Conservation (phyloP, 2,113 vertebrate genomes). For the Chrysochloris asiatica region DNA sequence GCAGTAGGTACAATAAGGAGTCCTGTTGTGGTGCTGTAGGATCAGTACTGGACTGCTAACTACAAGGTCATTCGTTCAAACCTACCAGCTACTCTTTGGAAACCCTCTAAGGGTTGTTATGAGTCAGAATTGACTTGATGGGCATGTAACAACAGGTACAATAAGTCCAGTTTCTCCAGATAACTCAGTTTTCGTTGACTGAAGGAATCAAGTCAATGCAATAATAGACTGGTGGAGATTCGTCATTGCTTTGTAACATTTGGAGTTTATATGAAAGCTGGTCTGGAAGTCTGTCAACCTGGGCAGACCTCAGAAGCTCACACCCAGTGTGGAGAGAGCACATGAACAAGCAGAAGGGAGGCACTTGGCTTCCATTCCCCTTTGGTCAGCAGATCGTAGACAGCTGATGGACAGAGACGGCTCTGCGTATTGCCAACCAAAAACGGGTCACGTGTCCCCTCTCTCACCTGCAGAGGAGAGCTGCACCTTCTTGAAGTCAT, state of each 20-base stretch:
- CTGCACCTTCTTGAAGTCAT: not conserved
- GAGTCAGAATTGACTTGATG: too few species aligned
- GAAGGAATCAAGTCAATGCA: not conserved
- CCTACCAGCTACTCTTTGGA: too few species aligned
- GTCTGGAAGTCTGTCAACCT: not conserved
- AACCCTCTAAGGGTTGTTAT: too few species aligned
- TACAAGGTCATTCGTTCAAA: too few species aligned
- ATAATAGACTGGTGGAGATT: not conserved
- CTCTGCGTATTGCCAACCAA: not conserved
- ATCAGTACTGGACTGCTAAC: too few species aligned
- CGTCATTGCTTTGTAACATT: not conserved
- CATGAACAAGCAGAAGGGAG: not conserved
- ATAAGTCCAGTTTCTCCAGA: not conserved
- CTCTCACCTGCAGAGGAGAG: not conserved
- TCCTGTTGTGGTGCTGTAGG: too few species aligned
- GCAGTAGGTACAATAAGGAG: not conserved
- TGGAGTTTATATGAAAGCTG: not conserved
- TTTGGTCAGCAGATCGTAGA: not conserved
- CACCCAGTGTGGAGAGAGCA: too few species aligned
- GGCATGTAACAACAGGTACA: not conserved
- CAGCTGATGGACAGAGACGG: not conserved
- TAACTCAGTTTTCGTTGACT: slow-evolving; percentile 4
- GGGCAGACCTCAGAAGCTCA: not conserved
- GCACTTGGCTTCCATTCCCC: not conserved
- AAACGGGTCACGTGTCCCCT: not conserved